Base-by-base conservation (phyloP, 2,797 vertebrate species). In the Sus cebifrons region DNA sequence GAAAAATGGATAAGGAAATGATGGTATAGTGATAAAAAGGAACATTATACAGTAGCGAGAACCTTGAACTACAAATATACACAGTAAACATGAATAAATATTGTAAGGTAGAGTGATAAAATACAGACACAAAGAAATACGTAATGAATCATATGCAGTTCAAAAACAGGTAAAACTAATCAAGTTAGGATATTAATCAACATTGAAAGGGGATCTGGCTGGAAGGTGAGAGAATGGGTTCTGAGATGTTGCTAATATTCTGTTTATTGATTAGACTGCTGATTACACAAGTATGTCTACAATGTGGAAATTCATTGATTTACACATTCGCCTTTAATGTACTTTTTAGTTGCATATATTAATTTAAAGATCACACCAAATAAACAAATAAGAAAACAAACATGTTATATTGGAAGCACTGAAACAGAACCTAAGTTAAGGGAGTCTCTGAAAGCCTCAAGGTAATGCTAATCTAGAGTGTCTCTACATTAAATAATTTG, bases 101-200 rank as follows among this genome's bases (percentile, higher is more conserved):
- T 95, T 75, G 21, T 70, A 94, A 87, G 18, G 7, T 58, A 89
- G 62, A 40, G 4, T 75, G 49, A 83, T 79, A 54, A 14, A 96
- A 74, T 7, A 4, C 17, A 79, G 20, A 84, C 1, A 73, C 6
- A 88, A 68, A 84, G 14, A 79, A 79, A 91, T n/a, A 70, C 44
- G 27, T 29, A 65, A 2, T 71, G 20, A 64, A 17, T 54, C 23
- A 32, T 18, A 74, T 40, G 52, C 7, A n/a, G n/a, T 18, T 73
- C 17, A 90, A 65, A 62, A 73, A 62, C 36, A 54, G 21, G 3
- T 32, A 60, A 73, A 65, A 71, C 49, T 58, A 56, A 86, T 83
- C 54, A 27, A 60, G 36, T 64, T 10, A 78, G 11, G 49, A 58
- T 29, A 79, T 23, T 15, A 16, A 5, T 73, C 27, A 67, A 14